Evolutionary conservation across 1,140 invertebrate species (phyloP).

Genomic region (Drosophila hydei): DNA sequence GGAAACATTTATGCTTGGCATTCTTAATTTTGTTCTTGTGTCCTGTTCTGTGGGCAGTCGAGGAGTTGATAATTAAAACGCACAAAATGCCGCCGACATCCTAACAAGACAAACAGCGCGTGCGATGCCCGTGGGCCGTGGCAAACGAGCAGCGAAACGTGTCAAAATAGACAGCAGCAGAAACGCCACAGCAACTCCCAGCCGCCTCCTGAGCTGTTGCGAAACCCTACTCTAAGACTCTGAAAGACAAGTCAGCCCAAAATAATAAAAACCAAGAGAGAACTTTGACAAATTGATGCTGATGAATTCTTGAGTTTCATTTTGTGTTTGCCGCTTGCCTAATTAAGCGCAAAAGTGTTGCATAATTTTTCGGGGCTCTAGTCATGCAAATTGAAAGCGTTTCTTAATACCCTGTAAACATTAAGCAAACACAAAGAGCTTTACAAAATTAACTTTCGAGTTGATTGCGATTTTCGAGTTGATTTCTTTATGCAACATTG

Average conservation of each 20-base stretch:
- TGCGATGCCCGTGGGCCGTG: slow-evolving; percentile 31
- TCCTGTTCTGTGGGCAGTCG: slow-evolving; percentile 18
- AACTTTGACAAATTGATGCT: slow-evolving; percentile 55
- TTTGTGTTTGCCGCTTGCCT: slow-evolving; percentile 32
- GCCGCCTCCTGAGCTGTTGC: neutral
- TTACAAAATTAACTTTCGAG: neutral
- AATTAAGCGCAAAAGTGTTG: slow-evolving; percentile 60
- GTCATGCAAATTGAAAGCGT: slow-evolving; percentile 40
- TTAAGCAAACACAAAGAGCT: neutral
- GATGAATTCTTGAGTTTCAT: slow-evolving; percentile 56
- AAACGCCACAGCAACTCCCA: neutral
- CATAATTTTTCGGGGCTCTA: slow-evolving; percentile 47
- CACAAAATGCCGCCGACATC: slow-evolving; percentile 41
- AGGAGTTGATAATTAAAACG: slow-evolving; percentile 52
- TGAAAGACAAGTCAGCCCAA: slow-evolving; percentile 14
- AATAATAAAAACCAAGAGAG: slow-evolving; percentile 14
- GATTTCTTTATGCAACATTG: too few species aligned
- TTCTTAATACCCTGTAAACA: slow-evolving; percentile 7
- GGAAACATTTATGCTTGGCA: slow-evolving; percentile 33
- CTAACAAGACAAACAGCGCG: slow-evolving; percentile 53
- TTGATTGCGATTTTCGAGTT: too few species aligned
- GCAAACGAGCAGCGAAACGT: slow-evolving; percentile 46
- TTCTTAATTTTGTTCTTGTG: slow-evolving; percentile 10
- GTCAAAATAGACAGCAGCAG: slow-evolving; percentile 48
- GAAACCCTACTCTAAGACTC: slow-evolving; percentile 14